Conservation (phyloP, 2,888 invertebrate species). For the Macrophya alboannulata region DNA sequence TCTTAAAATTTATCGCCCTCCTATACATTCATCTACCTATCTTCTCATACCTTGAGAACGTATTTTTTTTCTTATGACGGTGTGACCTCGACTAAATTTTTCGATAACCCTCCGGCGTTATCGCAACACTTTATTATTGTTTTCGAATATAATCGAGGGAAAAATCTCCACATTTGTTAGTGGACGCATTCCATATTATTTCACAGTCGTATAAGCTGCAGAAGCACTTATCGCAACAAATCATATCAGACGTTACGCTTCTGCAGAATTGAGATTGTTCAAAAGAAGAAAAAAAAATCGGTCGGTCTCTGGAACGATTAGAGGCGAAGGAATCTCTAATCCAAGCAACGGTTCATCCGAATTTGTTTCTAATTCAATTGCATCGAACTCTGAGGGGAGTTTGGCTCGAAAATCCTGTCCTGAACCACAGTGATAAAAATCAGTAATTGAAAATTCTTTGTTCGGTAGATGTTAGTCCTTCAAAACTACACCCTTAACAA, state of each 20-base stretch:
- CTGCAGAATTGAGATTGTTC: neutral
- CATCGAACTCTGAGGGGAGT: neutral
- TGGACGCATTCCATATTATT: neutral
- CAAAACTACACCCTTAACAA: neutral
- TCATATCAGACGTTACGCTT: neutral
- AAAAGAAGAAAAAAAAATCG: neutral
- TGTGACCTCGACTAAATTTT: neutral
- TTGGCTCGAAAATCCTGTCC: neutral
- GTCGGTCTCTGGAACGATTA: neutral
- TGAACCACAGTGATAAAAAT: neutral
- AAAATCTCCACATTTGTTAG: neutral
- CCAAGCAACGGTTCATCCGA: neutral
- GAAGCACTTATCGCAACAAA: no score
- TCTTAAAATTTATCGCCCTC: slow-evolving; percentile 1
- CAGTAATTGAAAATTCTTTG: neutral
- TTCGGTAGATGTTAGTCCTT: neutral
- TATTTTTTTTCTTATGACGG: neutral
- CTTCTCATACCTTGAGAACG: neutral
- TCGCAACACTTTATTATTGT: neutral
- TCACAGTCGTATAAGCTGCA: neutral
- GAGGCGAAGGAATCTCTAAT: neutral
- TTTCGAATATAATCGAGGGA: neutral
- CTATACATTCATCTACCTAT: neutral
- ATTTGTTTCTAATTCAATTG: neutral
- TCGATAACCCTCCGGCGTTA: neutral